A percentile compares a stretch with the other conserved stretches of the same genome.
phyloP scores from a whole-genome alignment of 64 coral and sea anemone genomes.

The Stichodactyla mertensii region DNA sequence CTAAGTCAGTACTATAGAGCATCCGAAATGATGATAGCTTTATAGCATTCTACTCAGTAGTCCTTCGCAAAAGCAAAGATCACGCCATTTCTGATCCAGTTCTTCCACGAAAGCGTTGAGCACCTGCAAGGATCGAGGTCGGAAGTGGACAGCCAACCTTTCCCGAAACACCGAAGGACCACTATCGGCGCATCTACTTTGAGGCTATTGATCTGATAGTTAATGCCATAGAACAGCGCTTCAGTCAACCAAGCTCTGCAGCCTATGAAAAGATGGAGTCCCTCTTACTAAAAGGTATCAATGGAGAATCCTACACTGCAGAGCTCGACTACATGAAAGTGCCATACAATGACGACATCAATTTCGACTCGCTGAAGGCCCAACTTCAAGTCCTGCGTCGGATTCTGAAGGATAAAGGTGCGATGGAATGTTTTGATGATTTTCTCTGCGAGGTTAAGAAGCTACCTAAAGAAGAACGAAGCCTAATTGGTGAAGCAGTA shows the following conservation, averaged over 20 bases:
- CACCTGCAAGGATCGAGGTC: constrained; percentile 11
- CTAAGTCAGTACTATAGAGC: no score
- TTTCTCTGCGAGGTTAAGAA: no score
- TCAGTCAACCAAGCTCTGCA: not conserved
- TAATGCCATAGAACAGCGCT: constrained; percentile 58
- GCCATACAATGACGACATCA: not conserved
- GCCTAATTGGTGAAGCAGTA: no score
- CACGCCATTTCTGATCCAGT: not conserved
- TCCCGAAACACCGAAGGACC: constrained; percentile 11
- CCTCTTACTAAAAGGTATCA: constrained; percentile 30
- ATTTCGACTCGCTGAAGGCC: no score
- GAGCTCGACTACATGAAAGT: constrained; percentile 38
- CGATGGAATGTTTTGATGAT: no score
- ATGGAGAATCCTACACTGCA: constrained; percentile 24
- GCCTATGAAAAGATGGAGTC: constrained; percentile 57
- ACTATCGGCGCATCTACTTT: not conserved
- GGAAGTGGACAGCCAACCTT: constrained; percentile 8
- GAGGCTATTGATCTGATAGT: constrained; percentile 50
- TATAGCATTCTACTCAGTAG: no score
- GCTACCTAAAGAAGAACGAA: no score
- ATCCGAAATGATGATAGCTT: no score
- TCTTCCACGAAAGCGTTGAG: constrained; percentile 14
- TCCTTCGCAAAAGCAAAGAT: not conserved
- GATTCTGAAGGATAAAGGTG: no score
- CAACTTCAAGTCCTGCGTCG: no score